Percentiles rank a stretch among this genome's conserved stretches.
These are phyloP conservation scores for Strongylocentrotus purpuratus DNA, from an alignment of 35 echinoderm and acorn worm species.

Conservation along the genomic window DNA sequence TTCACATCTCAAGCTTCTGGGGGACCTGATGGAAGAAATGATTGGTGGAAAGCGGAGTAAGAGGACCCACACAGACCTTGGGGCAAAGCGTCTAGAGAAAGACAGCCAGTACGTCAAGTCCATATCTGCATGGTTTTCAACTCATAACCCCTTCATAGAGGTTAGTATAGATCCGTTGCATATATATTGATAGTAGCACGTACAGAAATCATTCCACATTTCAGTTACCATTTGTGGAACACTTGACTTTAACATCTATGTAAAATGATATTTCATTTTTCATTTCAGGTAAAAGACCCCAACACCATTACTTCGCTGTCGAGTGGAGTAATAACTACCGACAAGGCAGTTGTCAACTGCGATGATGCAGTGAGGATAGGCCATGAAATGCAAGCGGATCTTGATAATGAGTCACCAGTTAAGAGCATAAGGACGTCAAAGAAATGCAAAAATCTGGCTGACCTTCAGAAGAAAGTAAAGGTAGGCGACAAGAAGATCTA, in stretches of 20 bases:
- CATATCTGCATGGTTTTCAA: slow-evolving; percentile 57
- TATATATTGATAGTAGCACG: too few species aligned
- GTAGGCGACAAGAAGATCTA: slow-evolving; percentile 51
- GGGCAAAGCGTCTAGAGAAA: slow-evolving; percentile 42
- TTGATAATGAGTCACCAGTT: slow-evolving; percentile 33
- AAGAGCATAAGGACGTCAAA: slow-evolving; percentile 15
- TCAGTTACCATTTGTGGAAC: not conserved
- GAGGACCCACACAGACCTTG: slow-evolving; percentile 62
- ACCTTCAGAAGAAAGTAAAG: slow-evolving; percentile 51
- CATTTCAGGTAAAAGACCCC: slow-evolving; percentile 34
- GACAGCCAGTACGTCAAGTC: slow-evolving; percentile 55
- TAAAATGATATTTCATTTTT: too few species aligned
- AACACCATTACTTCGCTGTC: slow-evolving; percentile 42
- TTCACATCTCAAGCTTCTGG: slow-evolving; percentile 68
- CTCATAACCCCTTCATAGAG: slow-evolving; percentile 53
- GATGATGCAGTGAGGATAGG: slow-evolving; percentile 47
- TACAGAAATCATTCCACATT: not conserved
- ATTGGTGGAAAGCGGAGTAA: slow-evolving; percentile 59
- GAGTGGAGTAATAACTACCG: slow-evolving; percentile 30
- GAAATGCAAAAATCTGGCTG: slow-evolving; percentile 19
- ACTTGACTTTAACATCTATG: not conserved
- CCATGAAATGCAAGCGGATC: slow-evolving; percentile 26
- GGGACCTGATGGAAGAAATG: slow-evolving; percentile 67
- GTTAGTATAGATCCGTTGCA: not conserved
- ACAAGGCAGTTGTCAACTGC: slow-evolving; percentile 36